Evolutionary conservation across 2,888 invertebrate species (phyloP).

Genomic region (Ormyrus rosae): DNA sequence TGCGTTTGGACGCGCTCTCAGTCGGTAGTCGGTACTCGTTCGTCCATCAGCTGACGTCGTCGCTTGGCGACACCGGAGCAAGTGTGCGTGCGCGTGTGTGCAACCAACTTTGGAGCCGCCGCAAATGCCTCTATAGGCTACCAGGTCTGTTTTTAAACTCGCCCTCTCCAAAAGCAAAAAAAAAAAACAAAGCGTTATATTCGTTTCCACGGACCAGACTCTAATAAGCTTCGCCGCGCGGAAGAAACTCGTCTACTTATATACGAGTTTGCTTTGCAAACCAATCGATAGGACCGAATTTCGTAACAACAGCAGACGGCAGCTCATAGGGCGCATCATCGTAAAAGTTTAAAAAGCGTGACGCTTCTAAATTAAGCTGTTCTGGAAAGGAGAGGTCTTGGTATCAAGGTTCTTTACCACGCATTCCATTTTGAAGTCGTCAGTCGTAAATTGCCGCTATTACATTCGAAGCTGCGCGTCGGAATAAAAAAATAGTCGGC

Average conservation of each 20-base stretch:
- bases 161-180: no score
- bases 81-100: background rate
- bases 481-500: background rate
- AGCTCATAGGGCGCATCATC: background rate
- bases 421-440: slow-evolving; percentile 17
- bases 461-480: background rate
- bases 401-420: background rate
- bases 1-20: slow-evolving; percentile 12
- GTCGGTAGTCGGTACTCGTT: slow-evolving; percentile 33
- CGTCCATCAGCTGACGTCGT: slow-evolving; percentile 33
- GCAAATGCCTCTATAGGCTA: slow-evolving; percentile 1
- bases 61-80: background rate
- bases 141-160: slow-evolving; percentile 48
- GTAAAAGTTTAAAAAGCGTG: background rate
- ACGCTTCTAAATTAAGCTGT: background rate
- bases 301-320: no score
- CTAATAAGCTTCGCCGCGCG: no score
- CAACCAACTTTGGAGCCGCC: slow-evolving; percentile 33
- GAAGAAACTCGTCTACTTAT: no score
- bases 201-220: no score
- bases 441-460: background rate
- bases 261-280: background rate
- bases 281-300: no score
- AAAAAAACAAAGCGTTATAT: no score
- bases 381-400: background rate